A percentile compares a stretch with the other conserved stretches of the same genome.
phyloP scores from a whole-genome alignment of 2,797 vertebrate species.

The Acrossocheilus wenchowensis region DNA sequence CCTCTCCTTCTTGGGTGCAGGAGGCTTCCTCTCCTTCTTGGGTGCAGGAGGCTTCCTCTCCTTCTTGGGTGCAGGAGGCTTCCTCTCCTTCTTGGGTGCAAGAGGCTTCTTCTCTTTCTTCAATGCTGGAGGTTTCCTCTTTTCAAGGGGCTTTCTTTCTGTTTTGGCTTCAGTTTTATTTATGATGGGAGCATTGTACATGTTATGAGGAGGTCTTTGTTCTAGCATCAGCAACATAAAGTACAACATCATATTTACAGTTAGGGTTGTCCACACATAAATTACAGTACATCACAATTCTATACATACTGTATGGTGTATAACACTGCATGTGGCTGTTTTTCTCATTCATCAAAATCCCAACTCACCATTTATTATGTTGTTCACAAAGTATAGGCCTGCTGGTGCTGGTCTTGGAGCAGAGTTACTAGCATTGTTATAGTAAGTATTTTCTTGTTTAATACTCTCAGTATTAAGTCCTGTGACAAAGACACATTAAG shows the following conservation, averaged over 20 bases:
- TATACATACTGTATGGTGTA: neutral
- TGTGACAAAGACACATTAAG: neutral
- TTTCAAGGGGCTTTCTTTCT: neutral
- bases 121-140: neutral
- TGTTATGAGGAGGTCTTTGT: too few relatives aligned
- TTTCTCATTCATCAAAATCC: neutral
- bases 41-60: neutral
- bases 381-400: too few relatives aligned
- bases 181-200: neutral
- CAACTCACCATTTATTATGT: neutral
- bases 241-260: neutral
- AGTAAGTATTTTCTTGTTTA: rapidly evolving
- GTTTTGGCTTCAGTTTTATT: neutral
- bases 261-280: neutral
- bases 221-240: neutral
- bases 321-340: neutral
- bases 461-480: neutral
- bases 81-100: neutral
- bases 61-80: neutral
- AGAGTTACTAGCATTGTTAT: neutral
- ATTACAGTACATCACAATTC: neutral
- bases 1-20: neutral
- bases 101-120: neutral
- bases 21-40: neutral
- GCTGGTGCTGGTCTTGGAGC: neutral